Evolutionary conservation across 2,888 invertebrate species (phyloP).

Genomic region (Caenorhabditis angaria): DNA sequence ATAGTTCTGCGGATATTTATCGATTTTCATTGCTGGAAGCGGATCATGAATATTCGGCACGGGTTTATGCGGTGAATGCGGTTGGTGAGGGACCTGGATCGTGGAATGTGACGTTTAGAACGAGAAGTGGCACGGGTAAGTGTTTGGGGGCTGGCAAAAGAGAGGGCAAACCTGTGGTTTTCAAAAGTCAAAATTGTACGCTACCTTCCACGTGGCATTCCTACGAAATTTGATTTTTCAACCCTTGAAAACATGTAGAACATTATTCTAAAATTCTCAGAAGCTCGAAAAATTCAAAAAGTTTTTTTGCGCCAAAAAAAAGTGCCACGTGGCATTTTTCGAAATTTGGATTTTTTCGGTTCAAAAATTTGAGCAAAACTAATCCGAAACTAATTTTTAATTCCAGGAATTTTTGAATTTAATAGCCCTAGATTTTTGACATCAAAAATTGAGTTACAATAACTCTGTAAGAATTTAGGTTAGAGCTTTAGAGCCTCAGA

Average conservation of each 20-base stretch:
- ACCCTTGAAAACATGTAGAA: no score
- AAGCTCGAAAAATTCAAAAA: no score
- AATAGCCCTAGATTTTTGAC: no score
- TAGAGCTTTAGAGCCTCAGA: no score
- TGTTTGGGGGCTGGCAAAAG: background rate
- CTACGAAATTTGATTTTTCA: no score
- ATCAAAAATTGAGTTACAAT: no score
- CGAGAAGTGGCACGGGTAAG: conserved; percentile 32
- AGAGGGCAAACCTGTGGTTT: background rate
- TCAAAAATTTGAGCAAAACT: background rate
- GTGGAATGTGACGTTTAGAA: conserved; percentile 55
- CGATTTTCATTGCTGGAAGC: conserved; percentile 33
- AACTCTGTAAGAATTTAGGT: no score
- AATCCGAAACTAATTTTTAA: background rate
- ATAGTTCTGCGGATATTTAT: conserved; percentile 46
- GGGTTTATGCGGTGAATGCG: conserved; percentile 45
- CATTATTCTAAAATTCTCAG: no score
- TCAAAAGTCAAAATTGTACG: no score
- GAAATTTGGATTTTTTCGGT: background rate
- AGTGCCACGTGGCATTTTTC: no score
- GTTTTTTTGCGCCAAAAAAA: background rate
- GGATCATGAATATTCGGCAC: conserved; percentile 34
- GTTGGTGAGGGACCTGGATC: conserved; percentile 50
- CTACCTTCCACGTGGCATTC: no score
- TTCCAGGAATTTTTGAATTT: background rate